These are phyloP conservation scores for Melipona quadrifasciata DNA, from an alignment of 1,140 invertebrate genomes.

Conservation along the genomic window DNA sequence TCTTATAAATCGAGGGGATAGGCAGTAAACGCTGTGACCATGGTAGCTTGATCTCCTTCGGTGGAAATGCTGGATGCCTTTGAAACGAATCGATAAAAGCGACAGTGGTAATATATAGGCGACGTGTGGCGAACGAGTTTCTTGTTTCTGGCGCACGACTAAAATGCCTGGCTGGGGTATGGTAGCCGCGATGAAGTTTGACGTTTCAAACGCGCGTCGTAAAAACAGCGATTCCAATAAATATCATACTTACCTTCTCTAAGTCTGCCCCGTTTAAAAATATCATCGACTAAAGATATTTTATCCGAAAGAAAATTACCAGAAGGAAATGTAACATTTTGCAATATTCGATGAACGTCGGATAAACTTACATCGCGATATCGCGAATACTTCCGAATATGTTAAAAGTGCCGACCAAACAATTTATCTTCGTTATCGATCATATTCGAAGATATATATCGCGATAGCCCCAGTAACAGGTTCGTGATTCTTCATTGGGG, in stretches of 20 bases:
- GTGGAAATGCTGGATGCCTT: conserved; percentile 6
- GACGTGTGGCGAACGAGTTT: conserved; percentile 35
- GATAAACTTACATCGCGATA: not conserved
- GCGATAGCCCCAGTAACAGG: not conserved
- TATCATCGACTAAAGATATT: not conserved
- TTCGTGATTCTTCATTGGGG: too few relatives aligned
- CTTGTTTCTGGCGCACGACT: conserved; percentile 19
- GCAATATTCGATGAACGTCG: not conserved
- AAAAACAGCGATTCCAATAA: conserved; percentile 12
- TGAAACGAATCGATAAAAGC: conserved; percentile 27
- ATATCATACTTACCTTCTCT: conserved; percentile 21
- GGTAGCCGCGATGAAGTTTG: conserved; percentile 22
- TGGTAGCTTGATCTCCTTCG: conserved; percentile 12
- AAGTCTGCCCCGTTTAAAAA: not conserved
- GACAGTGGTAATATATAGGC: conserved; percentile 29
- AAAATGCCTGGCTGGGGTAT: not conserved
- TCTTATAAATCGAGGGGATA: not conserved
- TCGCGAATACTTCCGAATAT: not conserved
- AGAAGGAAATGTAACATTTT: not conserved
- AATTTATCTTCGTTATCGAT: not conserved
- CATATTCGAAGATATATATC: not conserved
- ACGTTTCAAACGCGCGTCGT: conserved; percentile 35
- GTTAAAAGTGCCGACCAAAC: fast-evolving
- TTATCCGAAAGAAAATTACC: not conserved
- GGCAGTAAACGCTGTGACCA: not conserved